Evolutionary conservation across 1,140 invertebrate genomes (phyloP).

Genomic region (Psilanteris sp.): DNA sequence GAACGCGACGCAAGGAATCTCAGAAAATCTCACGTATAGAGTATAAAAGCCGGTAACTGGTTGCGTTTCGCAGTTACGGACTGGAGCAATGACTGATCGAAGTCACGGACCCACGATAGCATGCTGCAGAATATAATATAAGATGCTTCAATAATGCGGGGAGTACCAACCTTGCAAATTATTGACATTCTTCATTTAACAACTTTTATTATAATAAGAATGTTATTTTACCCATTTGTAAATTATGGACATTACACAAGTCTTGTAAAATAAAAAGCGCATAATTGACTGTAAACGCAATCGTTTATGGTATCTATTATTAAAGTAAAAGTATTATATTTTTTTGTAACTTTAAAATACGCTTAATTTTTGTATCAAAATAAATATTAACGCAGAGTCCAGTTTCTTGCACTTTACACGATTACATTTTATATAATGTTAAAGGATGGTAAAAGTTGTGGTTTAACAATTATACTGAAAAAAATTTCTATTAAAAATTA

Average conservation of each 20-base stretch:
- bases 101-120: constrained; percentile 58
- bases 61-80: constrained; percentile 60
- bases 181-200: constrained; percentile 34
- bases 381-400: no score
- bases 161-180: constrained; percentile 36
- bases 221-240: constrained; percentile 25
- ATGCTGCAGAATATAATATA: constrained; percentile 34
- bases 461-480: no score
- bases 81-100: constrained; percentile 61
- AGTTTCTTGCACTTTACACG: no score
- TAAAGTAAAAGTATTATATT: no score
- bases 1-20: constrained; percentile 51
- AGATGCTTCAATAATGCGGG: constrained; percentile 46
- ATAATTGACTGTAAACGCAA: background rate
- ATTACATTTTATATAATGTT: no score
- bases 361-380: no score
- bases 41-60: constrained; percentile 59
- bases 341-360: no score
- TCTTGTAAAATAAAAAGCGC: background rate
- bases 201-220: constrained; percentile 16
- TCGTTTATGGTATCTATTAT: no score
- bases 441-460: no score
- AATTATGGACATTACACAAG: constrained; percentile 3
- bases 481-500: no score
- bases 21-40: constrained; percentile 56